Evolutionary conservation across 2,113 vertebrate genomes (phyloP).

Genomic region (Austrofundulus limnaeus): DNA sequence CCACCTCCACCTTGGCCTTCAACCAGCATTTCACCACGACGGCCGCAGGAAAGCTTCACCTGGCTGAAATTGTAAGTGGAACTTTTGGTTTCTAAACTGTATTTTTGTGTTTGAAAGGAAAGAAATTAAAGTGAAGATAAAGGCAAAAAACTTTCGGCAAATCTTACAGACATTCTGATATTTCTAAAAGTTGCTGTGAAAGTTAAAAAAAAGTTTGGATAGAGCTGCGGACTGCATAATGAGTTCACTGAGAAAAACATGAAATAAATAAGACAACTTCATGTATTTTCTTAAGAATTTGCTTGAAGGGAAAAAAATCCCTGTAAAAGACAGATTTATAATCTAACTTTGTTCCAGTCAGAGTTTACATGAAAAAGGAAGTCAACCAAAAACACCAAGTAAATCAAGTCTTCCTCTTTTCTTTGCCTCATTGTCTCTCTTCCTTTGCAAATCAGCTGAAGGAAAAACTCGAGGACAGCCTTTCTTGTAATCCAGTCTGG

Average conservation of each 20-base stretch:
- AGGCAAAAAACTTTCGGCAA: neutral
- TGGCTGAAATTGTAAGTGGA: slow-evolving; percentile 77
- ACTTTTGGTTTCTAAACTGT: neutral
- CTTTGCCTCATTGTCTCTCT: slow-evolving; percentile 55
- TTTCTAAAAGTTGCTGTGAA: neutral
- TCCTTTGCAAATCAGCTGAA: slow-evolving; percentile 51
- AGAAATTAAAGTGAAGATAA: neutral
- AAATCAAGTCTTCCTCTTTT: slow-evolving; percentile 51
- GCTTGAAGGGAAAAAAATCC: neutral
- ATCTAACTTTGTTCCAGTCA: neutral
- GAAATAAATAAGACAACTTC: too few species aligned
- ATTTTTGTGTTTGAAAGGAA: neutral
- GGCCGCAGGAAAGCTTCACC: slow-evolving; percentile 56
- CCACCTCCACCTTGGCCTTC: slow-evolving; percentile 68
- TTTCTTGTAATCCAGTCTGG: slow-evolving; percentile 62
- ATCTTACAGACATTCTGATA: neutral
- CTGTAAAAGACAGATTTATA: neutral
- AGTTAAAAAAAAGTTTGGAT: too few species aligned
- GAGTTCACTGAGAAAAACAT: too few species aligned
- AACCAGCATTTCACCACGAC: slow-evolving; percentile 68
- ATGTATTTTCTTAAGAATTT: neutral
- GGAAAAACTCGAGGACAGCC: slow-evolving; percentile 31
- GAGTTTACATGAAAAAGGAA: slow-evolving; percentile 47
- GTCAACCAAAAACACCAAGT: slow-evolving; percentile 46
- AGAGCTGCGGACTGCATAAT: neutral